phyloP scores from a whole-genome alignment of 2,888 invertebrate species.

The Agriotes lineatus region DNA sequence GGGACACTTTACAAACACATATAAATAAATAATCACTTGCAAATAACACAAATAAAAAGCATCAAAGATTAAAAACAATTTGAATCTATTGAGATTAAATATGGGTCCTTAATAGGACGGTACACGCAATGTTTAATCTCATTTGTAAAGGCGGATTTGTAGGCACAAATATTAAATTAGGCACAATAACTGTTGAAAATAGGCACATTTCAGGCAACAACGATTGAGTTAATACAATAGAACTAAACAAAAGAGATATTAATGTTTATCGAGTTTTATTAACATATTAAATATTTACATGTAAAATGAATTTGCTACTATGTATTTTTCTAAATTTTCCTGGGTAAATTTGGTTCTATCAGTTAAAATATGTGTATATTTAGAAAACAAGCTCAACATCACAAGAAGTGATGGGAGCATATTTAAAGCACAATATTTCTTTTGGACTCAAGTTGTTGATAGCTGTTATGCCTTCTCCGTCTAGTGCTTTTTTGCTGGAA shows the following conservation, averaged over 20 bases:
- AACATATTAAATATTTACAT: too few relatives aligned
- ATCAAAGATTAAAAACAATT: too few relatives aligned
- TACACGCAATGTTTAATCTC: too few relatives aligned
- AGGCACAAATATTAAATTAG: background rate
- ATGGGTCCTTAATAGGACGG: too few relatives aligned
- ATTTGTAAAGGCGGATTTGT: too few relatives aligned
- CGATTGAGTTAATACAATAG: background rate
- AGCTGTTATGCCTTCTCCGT: background rate
- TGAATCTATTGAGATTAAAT: too few relatives aligned
- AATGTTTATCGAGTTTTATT: background rate
- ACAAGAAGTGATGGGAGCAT: slow-evolving; percentile 5
- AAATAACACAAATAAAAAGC: too few relatives aligned
- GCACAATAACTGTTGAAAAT: background rate
- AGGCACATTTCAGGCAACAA: background rate
- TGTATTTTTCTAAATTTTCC: slow-evolving; percentile 7
- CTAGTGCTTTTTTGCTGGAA: background rate
- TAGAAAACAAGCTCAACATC: slow-evolving; percentile 12
- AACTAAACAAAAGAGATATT: background rate
- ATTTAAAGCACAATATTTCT: background rate
- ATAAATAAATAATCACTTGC: too few relatives aligned
- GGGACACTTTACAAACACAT: too few relatives aligned
- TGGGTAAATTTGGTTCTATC: background rate
- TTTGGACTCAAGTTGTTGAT: background rate
- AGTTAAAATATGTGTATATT: slow-evolving; percentile 6
- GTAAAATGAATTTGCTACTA: background rate